Evolutionary conservation across 2,888 invertebrate genomes (phyloP), one percentile per base, ranked within the genome.

Genomic region (Phoronis australis): DNA sequence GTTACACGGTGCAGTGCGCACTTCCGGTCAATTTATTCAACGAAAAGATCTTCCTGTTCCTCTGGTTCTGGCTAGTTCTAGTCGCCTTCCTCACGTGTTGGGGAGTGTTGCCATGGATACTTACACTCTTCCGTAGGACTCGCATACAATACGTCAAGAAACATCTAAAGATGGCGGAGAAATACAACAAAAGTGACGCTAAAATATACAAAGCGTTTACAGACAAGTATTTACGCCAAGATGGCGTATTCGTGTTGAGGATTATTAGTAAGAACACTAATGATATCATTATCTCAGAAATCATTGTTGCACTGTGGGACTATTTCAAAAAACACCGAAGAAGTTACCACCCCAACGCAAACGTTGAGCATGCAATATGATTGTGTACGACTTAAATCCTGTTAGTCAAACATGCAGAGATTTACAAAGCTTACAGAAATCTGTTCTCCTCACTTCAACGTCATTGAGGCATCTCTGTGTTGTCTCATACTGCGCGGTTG

Each of bases 131-230:
- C 63, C 71, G 73, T 41, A 66, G 72, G 39, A 70, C 69, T 45
- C 56, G 75, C 47, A 66, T 73, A 44, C 66, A 78, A 42, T 76
- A 78, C 56, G 73, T 79, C 59, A 60, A 77, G 42, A 79, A 78
- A 55, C 73, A 78, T 52, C 67, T 79, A 22, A 75, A 78, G 57
- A 71, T 76, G 45, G 77, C 79, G 73, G 76, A 75, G 58, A 67
- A 76, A 21, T 64, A 78, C 23, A 61, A 61, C 4, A 56, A 66
- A 1, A 68, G 70, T 25, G 72, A 73, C 45, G 66, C 66, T 53
- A 69, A 68, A 47, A 56, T 69, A n/a, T 75, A 74, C 45, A 71
- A 73, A 27, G 61, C 71, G 22, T 75, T 75, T 51, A 68, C 71
- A 1, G 62, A 71, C 55, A 66, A 71, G 45, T 75, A 74, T 54